phyloP scores from a whole-genome alignment of 1,140 invertebrate genomes.

The Lerema accius region DNA sequence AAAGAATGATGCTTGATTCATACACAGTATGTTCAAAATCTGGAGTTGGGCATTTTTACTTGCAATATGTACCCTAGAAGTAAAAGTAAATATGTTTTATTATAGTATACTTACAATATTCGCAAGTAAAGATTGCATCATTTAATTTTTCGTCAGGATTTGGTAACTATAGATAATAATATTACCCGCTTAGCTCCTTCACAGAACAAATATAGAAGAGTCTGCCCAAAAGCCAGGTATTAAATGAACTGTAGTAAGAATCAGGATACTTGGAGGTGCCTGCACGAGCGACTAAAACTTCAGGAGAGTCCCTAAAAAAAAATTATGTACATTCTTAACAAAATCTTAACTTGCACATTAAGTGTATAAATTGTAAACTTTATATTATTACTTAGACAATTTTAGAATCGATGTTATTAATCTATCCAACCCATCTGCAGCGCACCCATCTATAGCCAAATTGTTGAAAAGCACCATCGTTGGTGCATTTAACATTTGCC shows the following conservation, averaged over 20 bases:
- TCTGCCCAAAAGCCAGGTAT: constrained; percentile 83
- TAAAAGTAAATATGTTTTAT: constrained; percentile 28
- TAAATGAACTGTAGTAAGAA: constrained; percentile 81
- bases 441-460: constrained; percentile 74
- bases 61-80: constrained; percentile 76
- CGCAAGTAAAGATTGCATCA: no score
- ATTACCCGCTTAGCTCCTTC: constrained; percentile 75
- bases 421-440: constrained; percentile 74
- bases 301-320: constrained; percentile 75
- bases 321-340: no score
- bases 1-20: constrained; percentile 79
- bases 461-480: constrained; percentile 80
- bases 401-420: constrained; percentile 80
- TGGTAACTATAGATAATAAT: no score
- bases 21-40: constrained; percentile 79
- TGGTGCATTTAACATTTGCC: constrained; percentile 83
- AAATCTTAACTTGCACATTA: no score
- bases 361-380: no score
- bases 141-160: no score
- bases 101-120: background rate
- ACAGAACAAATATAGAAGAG: constrained; percentile 83
- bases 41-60: constrained; percentile 82
- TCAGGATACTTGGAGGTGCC: constrained; percentile 70
- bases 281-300: constrained; percentile 78
- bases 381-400: constrained; percentile 72